A percentile compares a stretch with the other conserved stretches of the same genome.
These are phyloP conservation scores for Eledone cirrhosa DNA, from an alignment of 2,888 invertebrate species.

Conservation along the genomic window DNA sequence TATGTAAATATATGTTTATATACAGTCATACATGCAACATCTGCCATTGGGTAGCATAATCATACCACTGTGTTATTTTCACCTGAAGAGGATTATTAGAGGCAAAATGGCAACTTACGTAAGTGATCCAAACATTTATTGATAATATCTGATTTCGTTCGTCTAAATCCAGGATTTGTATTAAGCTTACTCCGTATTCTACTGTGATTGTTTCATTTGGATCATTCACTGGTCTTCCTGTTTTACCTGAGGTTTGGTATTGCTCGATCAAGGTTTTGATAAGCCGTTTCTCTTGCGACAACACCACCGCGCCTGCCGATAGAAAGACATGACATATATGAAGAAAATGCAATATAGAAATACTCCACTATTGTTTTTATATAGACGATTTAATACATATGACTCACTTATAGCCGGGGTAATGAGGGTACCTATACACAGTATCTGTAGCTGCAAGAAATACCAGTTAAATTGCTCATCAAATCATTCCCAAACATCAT, in stretches of 20 bases:
- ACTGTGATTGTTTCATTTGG: conserved; percentile 61
- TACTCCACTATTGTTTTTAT: not conserved
- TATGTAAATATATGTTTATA: too few species aligned
- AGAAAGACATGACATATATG: conserved; percentile 12
- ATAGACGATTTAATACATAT: not conserved
- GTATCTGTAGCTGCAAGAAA: too few species aligned
- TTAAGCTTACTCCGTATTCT: conserved; percentile 63
- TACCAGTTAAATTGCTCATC: too few species aligned
- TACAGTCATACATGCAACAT: too few species aligned
- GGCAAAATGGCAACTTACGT: conserved; percentile 56
- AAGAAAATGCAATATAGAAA: not conserved
- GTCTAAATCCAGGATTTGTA: conserved; percentile 67
- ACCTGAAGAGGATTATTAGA: too few species aligned
- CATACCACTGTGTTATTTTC: too few species aligned
- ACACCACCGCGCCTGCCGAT: conserved; percentile 51
- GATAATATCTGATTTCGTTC: conserved; percentile 67
- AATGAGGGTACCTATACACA: too few species aligned
- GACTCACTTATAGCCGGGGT: too few species aligned
- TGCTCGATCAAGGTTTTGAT: conserved; percentile 61
- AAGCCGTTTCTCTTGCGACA: conserved; percentile 64
- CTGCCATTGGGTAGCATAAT: too few species aligned
- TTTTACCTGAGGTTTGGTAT: conserved; percentile 60
- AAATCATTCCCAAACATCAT: too few species aligned
- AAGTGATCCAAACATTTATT: conserved; percentile 66
- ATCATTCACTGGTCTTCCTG: conserved; percentile 63